phyloP scores from a whole-genome alignment of 2,113 vertebrate genomes.

The Fulmarus glacialis region DNA sequence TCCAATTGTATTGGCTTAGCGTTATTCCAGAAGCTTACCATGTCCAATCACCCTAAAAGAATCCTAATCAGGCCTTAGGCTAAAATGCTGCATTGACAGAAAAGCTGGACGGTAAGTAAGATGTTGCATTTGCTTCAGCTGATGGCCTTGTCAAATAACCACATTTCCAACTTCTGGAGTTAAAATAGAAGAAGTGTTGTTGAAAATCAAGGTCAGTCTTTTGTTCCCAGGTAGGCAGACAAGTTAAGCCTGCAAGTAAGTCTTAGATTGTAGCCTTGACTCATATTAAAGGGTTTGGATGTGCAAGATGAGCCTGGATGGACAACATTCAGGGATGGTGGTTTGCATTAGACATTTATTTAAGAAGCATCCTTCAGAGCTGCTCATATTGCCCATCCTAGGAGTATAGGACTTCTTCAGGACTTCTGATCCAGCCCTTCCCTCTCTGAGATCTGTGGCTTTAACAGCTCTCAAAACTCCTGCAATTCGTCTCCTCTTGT shows the following conservation, averaged over 20 bases:
- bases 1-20: conserved; percentile 40
- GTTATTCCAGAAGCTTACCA: conserved; percentile 19
- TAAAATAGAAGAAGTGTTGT: not conserved
- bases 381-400: not conserved
- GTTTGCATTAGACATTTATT: not conserved
- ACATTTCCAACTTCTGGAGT: not conserved
- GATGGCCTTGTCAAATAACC: not conserved
- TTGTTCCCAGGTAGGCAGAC: not conserved
- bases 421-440: not conserved
- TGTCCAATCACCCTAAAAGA: conserved; percentile 54
- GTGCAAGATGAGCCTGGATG: not conserved
- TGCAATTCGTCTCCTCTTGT: not conserved
- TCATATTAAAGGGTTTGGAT: not conserved
- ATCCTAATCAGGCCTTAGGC: conserved; percentile 41
- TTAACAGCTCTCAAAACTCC: not conserved
- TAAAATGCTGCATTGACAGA: not conserved
- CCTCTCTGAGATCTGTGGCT: not conserved
- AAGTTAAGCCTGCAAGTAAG: not conserved
- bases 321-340: not conserved
- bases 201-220: not conserved
- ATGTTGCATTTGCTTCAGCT: not conserved
- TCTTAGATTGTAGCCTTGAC: not conserved
- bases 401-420: not conserved
- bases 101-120: not conserved
- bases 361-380: not conserved